phyloP scores from a whole-genome alignment of 1,140 invertebrate genomes.

The Halyomorpha halys region DNA sequence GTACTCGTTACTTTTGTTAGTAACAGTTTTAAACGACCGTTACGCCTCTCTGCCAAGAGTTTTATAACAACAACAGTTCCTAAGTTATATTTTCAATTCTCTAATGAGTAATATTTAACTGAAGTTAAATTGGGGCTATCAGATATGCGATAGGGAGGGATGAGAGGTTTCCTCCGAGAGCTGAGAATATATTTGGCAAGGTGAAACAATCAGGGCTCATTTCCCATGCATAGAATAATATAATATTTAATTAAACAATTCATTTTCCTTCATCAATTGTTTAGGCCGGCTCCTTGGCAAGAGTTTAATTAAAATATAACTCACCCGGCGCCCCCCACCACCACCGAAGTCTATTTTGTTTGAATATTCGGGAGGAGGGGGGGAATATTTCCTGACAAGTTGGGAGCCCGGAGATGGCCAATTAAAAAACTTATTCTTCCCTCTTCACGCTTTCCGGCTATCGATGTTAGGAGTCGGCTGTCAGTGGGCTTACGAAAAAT shows the following conservation, averaged over 20 bases:
- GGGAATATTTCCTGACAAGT: slow-evolving; percentile 13
- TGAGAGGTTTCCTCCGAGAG: background rate
- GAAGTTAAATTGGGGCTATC: too few relatives aligned
- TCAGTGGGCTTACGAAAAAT: too few relatives aligned
- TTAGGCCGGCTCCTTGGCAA: slow-evolving; percentile 24
- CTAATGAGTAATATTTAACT: too few relatives aligned
- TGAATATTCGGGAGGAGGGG: slow-evolving; percentile 16
- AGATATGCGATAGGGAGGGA: slow-evolving; percentile 2
- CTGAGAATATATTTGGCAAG: slow-evolving; percentile 21
- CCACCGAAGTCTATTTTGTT: slow-evolving; percentile 17
- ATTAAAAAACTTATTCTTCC: slow-evolving; percentile 15
- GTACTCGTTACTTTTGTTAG: too few relatives aligned
- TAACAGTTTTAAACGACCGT: too few relatives aligned
- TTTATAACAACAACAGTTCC: too few relatives aligned
- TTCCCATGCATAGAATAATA: slow-evolving; percentile 29
- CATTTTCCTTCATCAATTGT: slow-evolving; percentile 29
- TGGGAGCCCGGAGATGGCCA: slow-evolving; percentile 12
- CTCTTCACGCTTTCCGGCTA: too few relatives aligned
- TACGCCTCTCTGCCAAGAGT: too few relatives aligned
- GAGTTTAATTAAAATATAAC: slow-evolving; percentile 29
- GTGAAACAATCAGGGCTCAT: slow-evolving; percentile 26
- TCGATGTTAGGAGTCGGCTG: too few relatives aligned
- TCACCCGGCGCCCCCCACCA: slow-evolving; percentile 2
- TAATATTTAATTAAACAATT: slow-evolving; percentile 30
- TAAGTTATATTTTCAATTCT: too few relatives aligned